Evolutionary conservation across 2,888 invertebrate species (phyloP).

Genomic region (Gerosis bhagava): DNA sequence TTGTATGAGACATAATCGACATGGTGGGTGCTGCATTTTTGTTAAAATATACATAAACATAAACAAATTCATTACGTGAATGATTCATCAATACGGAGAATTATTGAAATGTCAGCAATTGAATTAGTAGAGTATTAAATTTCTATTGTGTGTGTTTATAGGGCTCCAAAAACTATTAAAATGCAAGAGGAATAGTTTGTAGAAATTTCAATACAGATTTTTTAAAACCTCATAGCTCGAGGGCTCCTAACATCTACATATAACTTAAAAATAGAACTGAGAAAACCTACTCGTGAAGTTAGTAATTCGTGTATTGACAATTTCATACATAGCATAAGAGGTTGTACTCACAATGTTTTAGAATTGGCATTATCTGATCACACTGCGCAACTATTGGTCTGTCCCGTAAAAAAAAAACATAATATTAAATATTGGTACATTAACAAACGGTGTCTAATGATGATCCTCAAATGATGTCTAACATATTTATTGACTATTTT

Average conservation of each 20-base stretch:
- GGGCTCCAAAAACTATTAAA: conserved; percentile 2
- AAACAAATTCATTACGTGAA: background rate
- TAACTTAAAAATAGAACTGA: conserved; percentile 3
- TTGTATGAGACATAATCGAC: background rate
- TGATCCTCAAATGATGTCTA: background rate
- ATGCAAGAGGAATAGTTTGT: background rate
- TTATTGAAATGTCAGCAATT: conserved; percentile 1
- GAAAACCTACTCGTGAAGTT: background rate
- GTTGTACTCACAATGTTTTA: background rate
- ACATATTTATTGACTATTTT: background rate
- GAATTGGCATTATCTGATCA: conserved; percentile 2
- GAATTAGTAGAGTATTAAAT: background rate
- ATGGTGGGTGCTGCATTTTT: conserved; percentile 6
- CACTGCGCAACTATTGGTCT: background rate
- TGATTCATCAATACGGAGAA: background rate
- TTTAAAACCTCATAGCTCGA: background rate
- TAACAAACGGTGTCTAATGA: no score
- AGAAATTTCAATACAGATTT: conserved; percentile 1
- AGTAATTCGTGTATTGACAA: conserved; percentile 5
- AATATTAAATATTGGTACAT: conserved; percentile 4
- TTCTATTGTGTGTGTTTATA: background rate
- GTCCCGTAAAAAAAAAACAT: conserved; percentile 4
- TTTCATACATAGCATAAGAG: conserved; percentile 1
- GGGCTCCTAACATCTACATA: background rate
- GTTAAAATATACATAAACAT: background rate